Base-by-base conservation (phyloP, 2,113 vertebrate genomes). In the Hippoglossus stenolepis region DNA sequence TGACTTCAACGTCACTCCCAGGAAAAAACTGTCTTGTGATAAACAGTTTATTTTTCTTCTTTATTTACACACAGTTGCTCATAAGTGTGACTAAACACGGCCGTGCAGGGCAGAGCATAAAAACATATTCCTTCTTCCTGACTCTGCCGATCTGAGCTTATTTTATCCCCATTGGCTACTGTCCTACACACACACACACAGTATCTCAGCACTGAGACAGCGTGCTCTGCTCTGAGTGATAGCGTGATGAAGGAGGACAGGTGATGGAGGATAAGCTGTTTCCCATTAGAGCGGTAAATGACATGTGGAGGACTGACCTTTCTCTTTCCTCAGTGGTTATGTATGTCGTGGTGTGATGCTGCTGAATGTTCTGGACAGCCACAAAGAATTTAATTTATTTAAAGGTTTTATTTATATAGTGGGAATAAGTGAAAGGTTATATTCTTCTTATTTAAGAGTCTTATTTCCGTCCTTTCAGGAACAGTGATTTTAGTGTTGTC, bases 211-310 rank as follows among this genome's bases (percentile, higher is more conserved):
- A 64, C 58, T 28, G 74, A 77, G 86, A 83, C 21, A 58, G 49
- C 21, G 65, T 51, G 57, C 68, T 70, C 68, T 63, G 24, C 45
- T 65, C 62, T 88, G 80, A 87, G 35, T 53, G 53, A 88, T 82
- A 49, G 84, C 53, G 76, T 89, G 85, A 72, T 82, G 77, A 86
- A 74, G 71, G 78, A 82, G 66, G 85, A 87, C 90, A 92, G 90
- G 87, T 93, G 92, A 92, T 18, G 68, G 64, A 87, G 90, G 80
- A 86, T 87, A 80, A 90, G 87, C 70, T 77, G 86, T 43, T 70
- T 64, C 81, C 75, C 63, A 69, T 60, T 57, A 64, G 61, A 80
- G 85, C 85, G 72, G 60, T 64, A 67, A 83, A 78, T 80, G 84
- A 84, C 83, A 79, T 70, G 75, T 78, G 2, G 26, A 85, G 71